phyloP scores from a whole-genome alignment of 2,797 vertebrate species.

The Phoxinus dragarum region DNA sequence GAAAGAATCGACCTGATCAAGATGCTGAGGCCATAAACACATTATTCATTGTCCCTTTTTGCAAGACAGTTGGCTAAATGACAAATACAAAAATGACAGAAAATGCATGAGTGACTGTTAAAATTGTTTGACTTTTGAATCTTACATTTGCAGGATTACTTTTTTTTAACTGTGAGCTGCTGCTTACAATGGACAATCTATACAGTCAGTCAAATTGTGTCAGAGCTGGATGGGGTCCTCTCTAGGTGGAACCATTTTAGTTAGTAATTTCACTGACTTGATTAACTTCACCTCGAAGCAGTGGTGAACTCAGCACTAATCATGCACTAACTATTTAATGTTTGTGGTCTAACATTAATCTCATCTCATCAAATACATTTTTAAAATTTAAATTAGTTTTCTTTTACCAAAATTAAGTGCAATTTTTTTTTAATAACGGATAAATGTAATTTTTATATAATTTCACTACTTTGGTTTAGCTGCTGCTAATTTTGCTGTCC shows the following conservation, averaged over 20 bases:
- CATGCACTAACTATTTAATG: background rate
- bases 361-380: no score
- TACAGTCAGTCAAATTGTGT: background rate
- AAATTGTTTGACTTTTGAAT: background rate
- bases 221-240: background rate
- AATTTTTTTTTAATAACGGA: background rate
- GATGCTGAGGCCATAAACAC: background rate
- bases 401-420: background rate
- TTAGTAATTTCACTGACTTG: background rate
- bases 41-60: background rate
- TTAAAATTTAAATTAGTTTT: background rate
- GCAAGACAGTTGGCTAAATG: background rate
- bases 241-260: background rate
- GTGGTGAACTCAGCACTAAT: background rate
- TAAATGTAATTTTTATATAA: background rate
- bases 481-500: background rate
- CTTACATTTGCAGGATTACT: background rate
- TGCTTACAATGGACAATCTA: background rate
- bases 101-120: background rate
- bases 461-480: background rate
- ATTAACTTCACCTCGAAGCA: background rate
- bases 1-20: constrained; percentile 12
- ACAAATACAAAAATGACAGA: background rate
- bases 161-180: background rate
- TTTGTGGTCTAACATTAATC: no score